phyloP scores from a whole-genome alignment of 2,113 vertebrate genomes.

The Camelus bactrianus region DNA sequence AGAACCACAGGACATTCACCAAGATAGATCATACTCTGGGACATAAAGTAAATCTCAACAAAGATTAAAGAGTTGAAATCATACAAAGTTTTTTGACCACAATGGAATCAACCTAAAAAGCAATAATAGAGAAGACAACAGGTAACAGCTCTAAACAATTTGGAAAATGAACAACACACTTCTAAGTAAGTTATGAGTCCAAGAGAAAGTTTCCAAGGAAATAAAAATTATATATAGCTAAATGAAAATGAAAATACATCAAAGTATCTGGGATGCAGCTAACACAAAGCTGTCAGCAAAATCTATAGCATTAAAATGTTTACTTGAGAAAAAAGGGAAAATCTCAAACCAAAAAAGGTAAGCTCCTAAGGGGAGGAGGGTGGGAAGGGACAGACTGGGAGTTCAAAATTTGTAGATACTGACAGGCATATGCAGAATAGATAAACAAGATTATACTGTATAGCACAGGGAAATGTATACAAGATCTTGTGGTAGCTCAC shows the following conservation, averaged over 20 bases:
- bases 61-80: neutral
- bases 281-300: neutral
- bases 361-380: too few relatives aligned
- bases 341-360: neutral
- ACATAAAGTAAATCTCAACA: neutral
- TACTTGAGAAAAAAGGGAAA: neutral
- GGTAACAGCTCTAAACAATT: neutral
- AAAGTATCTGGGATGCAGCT: neutral
- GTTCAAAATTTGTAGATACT: too few relatives aligned
- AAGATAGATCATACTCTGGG: neutral
- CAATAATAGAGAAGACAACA: neutral
- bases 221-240: neutral
- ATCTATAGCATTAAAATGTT: neutral
- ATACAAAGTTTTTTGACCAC: neutral
- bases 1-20: neutral
- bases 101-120: neutral
- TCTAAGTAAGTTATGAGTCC: neutral
- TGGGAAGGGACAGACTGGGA: too few relatives aligned
- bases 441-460: too few relatives aligned
- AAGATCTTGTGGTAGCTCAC: too few relatives aligned
- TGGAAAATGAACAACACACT: neutral
- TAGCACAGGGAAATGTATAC: too few relatives aligned
- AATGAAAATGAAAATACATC: slow-evolving; percentile 19
- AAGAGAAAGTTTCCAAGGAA: neutral
- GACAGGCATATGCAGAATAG: too few relatives aligned